Conservation (phyloP, 2,113 vertebrate species). For the Vireo altiloquus region DNA sequence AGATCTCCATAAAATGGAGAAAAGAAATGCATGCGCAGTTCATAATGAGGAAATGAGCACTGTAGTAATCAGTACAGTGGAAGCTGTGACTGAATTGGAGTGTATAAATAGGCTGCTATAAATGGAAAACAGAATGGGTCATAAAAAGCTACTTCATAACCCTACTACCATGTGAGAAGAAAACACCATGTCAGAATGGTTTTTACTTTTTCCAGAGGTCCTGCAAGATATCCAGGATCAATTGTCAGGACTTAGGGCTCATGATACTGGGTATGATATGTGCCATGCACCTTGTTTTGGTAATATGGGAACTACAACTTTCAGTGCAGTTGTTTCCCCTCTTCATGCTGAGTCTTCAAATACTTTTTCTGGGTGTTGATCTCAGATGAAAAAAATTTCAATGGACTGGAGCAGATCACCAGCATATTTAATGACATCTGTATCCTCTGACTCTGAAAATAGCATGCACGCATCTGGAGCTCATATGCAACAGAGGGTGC, state of each 20-base stretch:
- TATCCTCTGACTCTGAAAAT: constrained; percentile 53
- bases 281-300: constrained; percentile 16
- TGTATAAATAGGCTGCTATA: constrained; percentile 13
- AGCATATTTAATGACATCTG: constrained; percentile 54
- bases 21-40: background rate
- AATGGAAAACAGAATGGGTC: background rate
- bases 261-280: background rate
- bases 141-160: background rate
- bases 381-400: constrained; percentile 35
- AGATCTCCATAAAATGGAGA: background rate
- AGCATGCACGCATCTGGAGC: constrained; percentile 35
- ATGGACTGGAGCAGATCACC: constrained; percentile 36
- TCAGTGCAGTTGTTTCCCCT: constrained; percentile 14
- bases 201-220: background rate
- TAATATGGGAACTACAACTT: background rate
- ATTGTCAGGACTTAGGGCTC: background rate
- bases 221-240: background rate
- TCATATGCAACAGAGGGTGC: constrained; percentile 37
- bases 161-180: background rate
- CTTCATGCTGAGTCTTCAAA: constrained; percentile 52
- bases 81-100: constrained; percentile 12
- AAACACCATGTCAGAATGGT: background rate
- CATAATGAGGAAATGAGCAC: constrained; percentile 32
- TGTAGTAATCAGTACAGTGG: background rate
- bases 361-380: constrained; percentile 50